phyloP scores from a whole-genome alignment of 2,797 vertebrate genomes.

The Notamacropus eugenii region DNA sequence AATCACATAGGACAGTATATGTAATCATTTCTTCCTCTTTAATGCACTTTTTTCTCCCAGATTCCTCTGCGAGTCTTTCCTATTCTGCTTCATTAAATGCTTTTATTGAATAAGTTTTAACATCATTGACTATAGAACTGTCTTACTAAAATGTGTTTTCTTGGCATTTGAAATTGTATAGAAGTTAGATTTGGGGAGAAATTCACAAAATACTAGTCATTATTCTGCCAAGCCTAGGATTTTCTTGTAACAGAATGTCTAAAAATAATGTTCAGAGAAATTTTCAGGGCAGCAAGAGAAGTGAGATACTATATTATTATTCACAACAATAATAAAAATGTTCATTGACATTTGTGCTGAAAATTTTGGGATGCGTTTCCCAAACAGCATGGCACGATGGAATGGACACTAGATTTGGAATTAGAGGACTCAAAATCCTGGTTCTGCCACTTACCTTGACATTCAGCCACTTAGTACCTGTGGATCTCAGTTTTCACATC shows the following conservation, averaged over 20 bases:
- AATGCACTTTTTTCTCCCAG: conserved; percentile 17
- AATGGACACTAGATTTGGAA: neutral
- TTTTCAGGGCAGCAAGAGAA: conserved; percentile 46
- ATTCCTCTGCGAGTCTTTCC: conserved; percentile 61
- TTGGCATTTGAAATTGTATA: conserved; percentile 72
- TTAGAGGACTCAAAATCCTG: neutral
- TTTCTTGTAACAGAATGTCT: conserved; percentile 1
- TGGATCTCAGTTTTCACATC: neutral
- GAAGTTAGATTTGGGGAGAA: conserved; percentile 60
- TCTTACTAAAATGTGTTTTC: conserved; percentile 64
- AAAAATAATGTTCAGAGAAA: conserved; percentile 38
- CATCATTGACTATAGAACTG: conserved; percentile 67
- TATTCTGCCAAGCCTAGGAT: conserved; percentile 54
- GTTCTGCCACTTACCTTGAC: neutral
- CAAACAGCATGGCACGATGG: neutral
- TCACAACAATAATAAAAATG: conserved; percentile 30
- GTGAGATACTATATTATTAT: conserved; percentile 3
- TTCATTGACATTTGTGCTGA: neutral
- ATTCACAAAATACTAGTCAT: conserved; percentile 61
- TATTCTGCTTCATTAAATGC: conserved; percentile 47
- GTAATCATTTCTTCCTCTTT: conserved; percentile 49
- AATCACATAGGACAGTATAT: conserved; percentile 33
- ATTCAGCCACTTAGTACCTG: neutral
- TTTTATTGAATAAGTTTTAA: conserved; percentile 67
- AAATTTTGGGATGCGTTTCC: neutral